These are phyloP conservation scores for Notarius lentiginosus DNA, from an alignment of 2,113 vertebrate genomes.

Conservation along the genomic window DNA sequence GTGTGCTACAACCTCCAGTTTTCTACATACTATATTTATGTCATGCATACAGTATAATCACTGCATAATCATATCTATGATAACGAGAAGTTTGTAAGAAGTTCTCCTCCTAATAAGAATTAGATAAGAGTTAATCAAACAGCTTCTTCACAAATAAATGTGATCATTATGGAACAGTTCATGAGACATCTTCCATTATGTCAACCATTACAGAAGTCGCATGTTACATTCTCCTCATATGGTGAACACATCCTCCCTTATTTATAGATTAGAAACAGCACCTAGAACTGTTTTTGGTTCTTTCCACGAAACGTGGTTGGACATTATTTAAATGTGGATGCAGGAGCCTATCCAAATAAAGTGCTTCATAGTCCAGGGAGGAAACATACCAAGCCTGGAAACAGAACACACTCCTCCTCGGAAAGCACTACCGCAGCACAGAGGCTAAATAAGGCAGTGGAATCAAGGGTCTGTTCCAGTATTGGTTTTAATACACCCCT, in stretches of 20 bases:
- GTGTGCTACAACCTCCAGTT: background rate
- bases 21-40: background rate
- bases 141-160: background rate
- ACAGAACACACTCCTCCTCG: constrained; percentile 2
- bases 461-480: background rate
- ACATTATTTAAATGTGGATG: background rate
- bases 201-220: too few species aligned
- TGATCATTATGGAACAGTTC: background rate
- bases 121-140: background rate
- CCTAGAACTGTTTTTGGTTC: background rate
- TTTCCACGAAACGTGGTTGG: background rate
- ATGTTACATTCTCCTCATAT: background rate
- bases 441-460: constrained; percentile 41
- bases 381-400: background rate
- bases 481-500: background rate
- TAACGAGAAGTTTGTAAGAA: background rate
- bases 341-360: constrained; percentile 15
- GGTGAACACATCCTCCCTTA: background rate
- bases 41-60: background rate
- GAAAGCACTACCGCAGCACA: background rate
- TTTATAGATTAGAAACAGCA: background rate
- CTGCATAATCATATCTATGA: background rate
- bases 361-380: background rate
- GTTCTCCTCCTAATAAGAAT: background rate
- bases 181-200: background rate